A percentile compares a stretch with the other conserved stretches of the same genome.
These are phyloP conservation scores for Xylocampa areola DNA, from an alignment of 2,888 invertebrate genomes.

Conservation along the genomic window DNA sequence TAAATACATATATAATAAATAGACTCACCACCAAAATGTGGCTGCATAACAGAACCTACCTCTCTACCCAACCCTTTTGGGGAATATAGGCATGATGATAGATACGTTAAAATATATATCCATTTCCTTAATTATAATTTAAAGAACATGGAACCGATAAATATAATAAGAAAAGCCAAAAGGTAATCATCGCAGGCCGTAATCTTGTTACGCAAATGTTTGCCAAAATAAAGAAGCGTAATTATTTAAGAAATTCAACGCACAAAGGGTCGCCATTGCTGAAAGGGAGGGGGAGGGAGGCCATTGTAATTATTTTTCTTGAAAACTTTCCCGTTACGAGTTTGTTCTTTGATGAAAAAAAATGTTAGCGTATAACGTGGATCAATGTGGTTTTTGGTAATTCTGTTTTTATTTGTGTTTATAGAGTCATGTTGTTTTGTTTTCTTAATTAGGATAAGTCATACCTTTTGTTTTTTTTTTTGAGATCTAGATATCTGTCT, in stretches of 20 bases:
- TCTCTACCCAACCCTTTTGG: too few species aligned
- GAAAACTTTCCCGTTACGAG: constrained; percentile 77
- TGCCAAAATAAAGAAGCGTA: constrained; percentile 77
- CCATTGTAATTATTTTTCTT: constrained; percentile 87
- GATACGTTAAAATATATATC: too few species aligned
- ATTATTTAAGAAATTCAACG: constrained; percentile 83
- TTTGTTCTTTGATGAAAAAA: constrained; percentile 70
- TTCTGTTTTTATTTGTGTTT: constrained; percentile 1
- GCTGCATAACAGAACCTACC: too few species aligned
- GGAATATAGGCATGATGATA: too few species aligned
- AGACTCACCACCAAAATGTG: too few species aligned
- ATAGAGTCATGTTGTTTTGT: neutral
- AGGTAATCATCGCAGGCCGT: constrained; percentile 74
- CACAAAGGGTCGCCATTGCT: constrained; percentile 67
- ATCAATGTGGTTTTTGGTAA: constrained; percentile 46
- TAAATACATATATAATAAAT: too few species aligned
- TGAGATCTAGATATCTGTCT: too few species aligned
- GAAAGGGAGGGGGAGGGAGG: constrained; percentile 72
- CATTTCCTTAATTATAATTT: too few species aligned
- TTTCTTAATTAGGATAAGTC: neutral
- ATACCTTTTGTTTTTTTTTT: too few species aligned
- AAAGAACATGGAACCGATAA: constrained; percentile 10
- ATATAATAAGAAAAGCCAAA: constrained; percentile 68
- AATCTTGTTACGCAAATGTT: constrained; percentile 85
- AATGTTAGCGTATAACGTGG: constrained; percentile 58